Conservation (phyloP, 2,113 vertebrate genomes). For the Sinocyclocheilus grahami region DNA sequence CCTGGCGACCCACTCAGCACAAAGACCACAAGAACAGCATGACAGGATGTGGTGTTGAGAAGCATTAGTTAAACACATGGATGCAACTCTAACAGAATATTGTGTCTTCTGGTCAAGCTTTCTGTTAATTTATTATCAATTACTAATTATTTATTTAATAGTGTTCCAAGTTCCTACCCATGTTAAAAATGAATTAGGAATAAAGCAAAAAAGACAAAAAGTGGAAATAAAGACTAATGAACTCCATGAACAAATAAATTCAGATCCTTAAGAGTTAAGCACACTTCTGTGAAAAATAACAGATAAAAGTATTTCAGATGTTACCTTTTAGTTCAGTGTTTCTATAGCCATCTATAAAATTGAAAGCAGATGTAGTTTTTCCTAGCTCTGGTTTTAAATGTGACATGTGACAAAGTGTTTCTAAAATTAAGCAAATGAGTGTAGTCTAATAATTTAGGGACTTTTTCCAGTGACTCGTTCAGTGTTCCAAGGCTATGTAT, state of each 20-base stretch:
- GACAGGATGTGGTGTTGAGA: background rate
- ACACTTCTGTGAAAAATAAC: background rate
- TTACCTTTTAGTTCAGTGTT: constrained; percentile 1
- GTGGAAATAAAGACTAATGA: background rate
- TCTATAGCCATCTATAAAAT: constrained; percentile 60
- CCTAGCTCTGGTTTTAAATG: constrained; percentile 52
- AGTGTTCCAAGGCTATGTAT: constrained; percentile 27
- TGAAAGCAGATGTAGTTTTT: constrained; percentile 53
- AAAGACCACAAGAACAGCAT: background rate
- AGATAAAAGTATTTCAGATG: background rate
- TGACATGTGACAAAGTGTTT: constrained; percentile 41
- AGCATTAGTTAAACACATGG: background rate
- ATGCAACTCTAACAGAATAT: background rate
- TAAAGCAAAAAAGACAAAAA: background rate
- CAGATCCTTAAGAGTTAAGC: background rate
- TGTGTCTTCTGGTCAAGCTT: background rate
- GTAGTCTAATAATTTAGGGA: constrained; percentile 53
- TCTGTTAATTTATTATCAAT: background rate
- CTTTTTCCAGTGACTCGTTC: constrained; percentile 20
- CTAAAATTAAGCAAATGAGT: constrained; percentile 34
- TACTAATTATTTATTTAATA: background rate
- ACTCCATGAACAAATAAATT: background rate
- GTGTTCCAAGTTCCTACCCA: background rate
- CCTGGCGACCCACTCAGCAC: background rate
- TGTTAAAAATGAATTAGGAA: background rate